phyloP scores from a whole-genome alignment of 2,113 vertebrate genomes.

The Irena cyanogastra region DNA sequence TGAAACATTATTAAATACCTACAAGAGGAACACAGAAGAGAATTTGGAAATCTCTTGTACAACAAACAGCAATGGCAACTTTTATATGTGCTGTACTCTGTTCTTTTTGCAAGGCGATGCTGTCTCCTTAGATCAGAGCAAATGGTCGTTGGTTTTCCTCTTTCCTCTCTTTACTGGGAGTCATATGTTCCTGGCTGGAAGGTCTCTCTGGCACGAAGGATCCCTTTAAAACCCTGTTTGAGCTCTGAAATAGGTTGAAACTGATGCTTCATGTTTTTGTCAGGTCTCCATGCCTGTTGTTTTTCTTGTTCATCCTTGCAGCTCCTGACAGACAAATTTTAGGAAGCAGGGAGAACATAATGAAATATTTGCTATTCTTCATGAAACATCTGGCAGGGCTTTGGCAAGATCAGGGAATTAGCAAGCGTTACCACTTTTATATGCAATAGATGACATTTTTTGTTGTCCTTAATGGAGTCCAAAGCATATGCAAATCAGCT shows the following conservation, averaged over 20 bases:
- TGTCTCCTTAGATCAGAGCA: neutral
- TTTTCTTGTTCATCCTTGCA: constrained; percentile 7
- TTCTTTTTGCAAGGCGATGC: neutral
- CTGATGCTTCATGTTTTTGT: neutral
- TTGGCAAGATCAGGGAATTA: constrained; percentile 42
- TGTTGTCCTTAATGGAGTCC: constrained; percentile 18
- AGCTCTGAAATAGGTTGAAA: neutral
- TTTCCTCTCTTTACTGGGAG: neutral
- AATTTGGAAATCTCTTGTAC: neutral
- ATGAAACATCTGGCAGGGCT: constrained; percentile 47
- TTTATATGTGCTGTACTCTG: neutral
- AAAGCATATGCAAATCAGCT: constrained; percentile 40
- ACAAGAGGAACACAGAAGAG: neutral
- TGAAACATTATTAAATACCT: neutral
- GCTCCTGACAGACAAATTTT: constrained; percentile 20
- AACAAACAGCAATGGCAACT: neutral
- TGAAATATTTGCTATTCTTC: constrained; percentile 43
- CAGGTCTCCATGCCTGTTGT: neutral
- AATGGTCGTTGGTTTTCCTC: neutral
- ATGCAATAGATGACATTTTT: constrained; percentile 8
- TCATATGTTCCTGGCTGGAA: neutral
- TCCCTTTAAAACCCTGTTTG: neutral
- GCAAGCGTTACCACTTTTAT: constrained; percentile 12
- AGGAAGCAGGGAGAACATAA: neutral
- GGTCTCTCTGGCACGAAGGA: neutral